Percentiles rank a stretch among this genome's conserved stretches.
These are phyloP conservation scores for Ptyas mucosa DNA, from an alignment of 2,113 vertebrate genomes.

Conservation along the genomic window DNA sequence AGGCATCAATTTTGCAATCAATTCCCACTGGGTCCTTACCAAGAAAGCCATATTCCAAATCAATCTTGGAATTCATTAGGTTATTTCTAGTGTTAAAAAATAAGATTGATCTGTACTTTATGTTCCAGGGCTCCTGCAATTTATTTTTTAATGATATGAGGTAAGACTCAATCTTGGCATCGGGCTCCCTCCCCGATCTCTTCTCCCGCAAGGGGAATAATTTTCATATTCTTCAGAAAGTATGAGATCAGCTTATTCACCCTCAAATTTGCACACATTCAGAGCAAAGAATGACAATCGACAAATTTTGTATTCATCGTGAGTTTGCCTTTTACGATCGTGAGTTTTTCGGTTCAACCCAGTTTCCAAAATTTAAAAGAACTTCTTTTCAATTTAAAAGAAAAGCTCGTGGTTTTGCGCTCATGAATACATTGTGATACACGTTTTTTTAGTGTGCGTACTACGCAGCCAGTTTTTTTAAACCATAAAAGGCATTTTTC, in stretches of 20 bases:
- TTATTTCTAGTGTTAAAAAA: slow-evolving; percentile 73
- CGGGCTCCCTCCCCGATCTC: slow-evolving; percentile 21
- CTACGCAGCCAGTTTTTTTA: background rate
- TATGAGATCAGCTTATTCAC: background rate
- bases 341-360: background rate
- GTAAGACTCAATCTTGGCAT: slow-evolving; percentile 69
- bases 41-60: slow-evolving; percentile 70
- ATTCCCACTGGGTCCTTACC: slow-evolving; percentile 67
- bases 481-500: background rate
- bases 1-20: slow-evolving; percentile 72
- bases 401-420: background rate
- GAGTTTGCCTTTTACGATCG: background rate
- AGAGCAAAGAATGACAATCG: background rate
- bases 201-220: background rate
- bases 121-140: slow-evolving; percentile 68
- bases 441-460: background rate
- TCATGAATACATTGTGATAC: background rate
- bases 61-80: slow-evolving; percentile 72
- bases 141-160: slow-evolving; percentile 74
- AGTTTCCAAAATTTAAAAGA: background rate
- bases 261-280: background rate
- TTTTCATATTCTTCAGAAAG: background rate
- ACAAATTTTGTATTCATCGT: background rate
- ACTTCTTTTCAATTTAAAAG: background rate
- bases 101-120: slow-evolving; percentile 73